Conservation (phyloP, 1,140 invertebrate genomes). For the Tetramorium alpestre region DNA sequence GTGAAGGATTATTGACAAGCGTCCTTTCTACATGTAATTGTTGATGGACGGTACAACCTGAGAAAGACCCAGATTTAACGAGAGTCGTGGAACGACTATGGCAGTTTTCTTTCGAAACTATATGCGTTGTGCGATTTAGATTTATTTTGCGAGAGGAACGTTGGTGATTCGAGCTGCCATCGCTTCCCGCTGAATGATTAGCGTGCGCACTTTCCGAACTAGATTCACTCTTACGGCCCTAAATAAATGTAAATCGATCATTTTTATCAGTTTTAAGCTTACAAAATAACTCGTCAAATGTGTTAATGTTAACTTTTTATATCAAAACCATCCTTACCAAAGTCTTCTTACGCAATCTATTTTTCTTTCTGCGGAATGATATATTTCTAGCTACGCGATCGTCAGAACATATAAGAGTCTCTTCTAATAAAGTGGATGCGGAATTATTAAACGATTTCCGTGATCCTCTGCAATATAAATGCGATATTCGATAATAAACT, state of each 20-base stretch:
- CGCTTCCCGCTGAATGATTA: slow-evolving; percentile 81
- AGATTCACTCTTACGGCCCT: slow-evolving; percentile 87
- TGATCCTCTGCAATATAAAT: slow-evolving; percentile 78
- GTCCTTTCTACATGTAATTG: slow-evolving; percentile 86
- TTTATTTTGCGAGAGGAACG: slow-evolving; percentile 77
- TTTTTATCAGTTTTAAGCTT: background rate
- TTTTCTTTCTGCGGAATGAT: slow-evolving; percentile 88
- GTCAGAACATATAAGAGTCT: slow-evolving; percentile 80
- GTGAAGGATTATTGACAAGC: slow-evolving; percentile 87
- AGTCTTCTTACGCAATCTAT: slow-evolving; percentile 88
- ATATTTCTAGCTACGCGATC: slow-evolving; percentile 83
- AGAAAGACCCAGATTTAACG: slow-evolving; percentile 90
- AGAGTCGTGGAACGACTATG: slow-evolving; percentile 80
- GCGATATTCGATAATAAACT: background rate
- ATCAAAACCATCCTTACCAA: slow-evolving; percentile 79
- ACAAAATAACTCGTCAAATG: background rate
- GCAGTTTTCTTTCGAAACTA: slow-evolving; percentile 70
- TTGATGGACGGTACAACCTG: slow-evolving; percentile 86
- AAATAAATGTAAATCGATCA: background rate
- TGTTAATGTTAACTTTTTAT: background rate
- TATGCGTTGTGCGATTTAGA: slow-evolving; percentile 70
- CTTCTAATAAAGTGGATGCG: slow-evolving; percentile 83
- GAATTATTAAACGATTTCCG: slow-evolving; percentile 82
- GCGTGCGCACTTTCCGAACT: slow-evolving; percentile 86
- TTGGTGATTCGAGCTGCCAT: slow-evolving; percentile 79